These are phyloP conservation scores for Ips typographus DNA, from an alignment of 1,140 invertebrate genomes.

Conservation along the genomic window DNA sequence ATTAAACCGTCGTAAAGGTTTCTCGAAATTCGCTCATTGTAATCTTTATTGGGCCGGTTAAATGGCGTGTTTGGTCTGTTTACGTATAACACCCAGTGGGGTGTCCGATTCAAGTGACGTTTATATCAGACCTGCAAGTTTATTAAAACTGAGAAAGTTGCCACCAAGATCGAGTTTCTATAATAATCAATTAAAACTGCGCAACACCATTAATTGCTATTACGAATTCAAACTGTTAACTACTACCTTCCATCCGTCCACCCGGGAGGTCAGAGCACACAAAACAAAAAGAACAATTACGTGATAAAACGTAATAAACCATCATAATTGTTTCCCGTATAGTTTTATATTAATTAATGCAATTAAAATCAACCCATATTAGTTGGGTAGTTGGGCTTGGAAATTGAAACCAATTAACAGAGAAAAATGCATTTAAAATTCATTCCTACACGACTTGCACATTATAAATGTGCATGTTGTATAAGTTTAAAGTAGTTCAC, in stretches of 20 bases:
- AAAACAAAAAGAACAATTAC: not conserved
- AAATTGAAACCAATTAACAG: too few species aligned
- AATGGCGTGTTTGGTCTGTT: not conserved
- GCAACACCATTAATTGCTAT: not conserved
- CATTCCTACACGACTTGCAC: too few species aligned
- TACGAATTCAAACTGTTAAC: not conserved
- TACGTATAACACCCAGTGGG: not conserved
- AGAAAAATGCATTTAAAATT: too few species aligned
- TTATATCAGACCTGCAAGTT: not conserved
- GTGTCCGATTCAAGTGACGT: not conserved
- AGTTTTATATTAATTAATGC: not conserved
- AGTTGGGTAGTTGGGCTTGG: too few species aligned
- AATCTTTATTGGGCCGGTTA: not conserved
- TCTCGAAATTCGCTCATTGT: not conserved
- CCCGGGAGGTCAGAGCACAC: not conserved
- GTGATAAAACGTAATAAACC: constrained; percentile 3
- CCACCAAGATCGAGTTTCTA: not conserved
- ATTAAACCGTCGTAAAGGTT: not conserved
- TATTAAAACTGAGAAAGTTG: not conserved
- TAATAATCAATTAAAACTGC: not conserved
- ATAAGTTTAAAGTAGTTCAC: too few species aligned
- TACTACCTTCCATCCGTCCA: not conserved
- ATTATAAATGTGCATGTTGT: too few species aligned
- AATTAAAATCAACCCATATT: constrained; percentile 1
- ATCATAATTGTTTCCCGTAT: not conserved